Evolutionary conservation across 2,113 vertebrate genomes (phyloP).

Genomic region (Phyllopteryx taeniolatus): DNA sequence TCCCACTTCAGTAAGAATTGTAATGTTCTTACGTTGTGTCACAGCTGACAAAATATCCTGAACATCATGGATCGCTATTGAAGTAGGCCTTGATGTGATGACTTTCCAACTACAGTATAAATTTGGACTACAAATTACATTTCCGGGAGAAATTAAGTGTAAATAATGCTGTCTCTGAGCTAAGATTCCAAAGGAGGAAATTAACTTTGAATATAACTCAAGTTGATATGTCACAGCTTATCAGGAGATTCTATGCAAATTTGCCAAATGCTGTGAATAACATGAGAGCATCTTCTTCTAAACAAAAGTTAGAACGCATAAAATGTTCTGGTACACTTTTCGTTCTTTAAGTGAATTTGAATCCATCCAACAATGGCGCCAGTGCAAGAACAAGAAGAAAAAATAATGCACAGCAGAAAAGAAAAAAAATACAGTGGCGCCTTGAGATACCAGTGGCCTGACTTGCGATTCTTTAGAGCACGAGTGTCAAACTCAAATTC

Average conservation of each 20-base stretch:
- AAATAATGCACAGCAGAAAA: too few species aligned
- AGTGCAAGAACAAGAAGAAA: too few species aligned
- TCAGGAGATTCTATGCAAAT: not conserved
- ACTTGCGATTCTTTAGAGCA: too few species aligned
- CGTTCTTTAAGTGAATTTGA: too few species aligned
- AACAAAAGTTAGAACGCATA: not conserved
- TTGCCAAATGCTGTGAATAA: not conserved
- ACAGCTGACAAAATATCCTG: constrained; percentile 25
- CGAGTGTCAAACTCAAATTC: too few species aligned
- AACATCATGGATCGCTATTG: not conserved
- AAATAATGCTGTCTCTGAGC: not conserved
- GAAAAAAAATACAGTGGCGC: too few species aligned
- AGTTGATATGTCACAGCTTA: not conserved
- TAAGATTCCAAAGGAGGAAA: not conserved
- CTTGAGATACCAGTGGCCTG: too few species aligned
- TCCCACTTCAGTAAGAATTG: constrained; percentile 49
- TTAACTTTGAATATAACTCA: not conserved
- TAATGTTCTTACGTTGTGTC: constrained; percentile 41
- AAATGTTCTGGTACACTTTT: too few species aligned
- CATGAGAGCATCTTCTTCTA: not conserved
- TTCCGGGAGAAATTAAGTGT: not conserved
- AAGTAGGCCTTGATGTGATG: constrained; percentile 30
- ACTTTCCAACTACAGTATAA: constrained; percentile 13
- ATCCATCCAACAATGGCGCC: too few species aligned
- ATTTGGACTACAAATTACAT: not conserved